These are phyloP conservation scores for Neopipo cinnamomea DNA, from an alignment of 2,113 vertebrate species.

Conservation along the genomic window DNA sequence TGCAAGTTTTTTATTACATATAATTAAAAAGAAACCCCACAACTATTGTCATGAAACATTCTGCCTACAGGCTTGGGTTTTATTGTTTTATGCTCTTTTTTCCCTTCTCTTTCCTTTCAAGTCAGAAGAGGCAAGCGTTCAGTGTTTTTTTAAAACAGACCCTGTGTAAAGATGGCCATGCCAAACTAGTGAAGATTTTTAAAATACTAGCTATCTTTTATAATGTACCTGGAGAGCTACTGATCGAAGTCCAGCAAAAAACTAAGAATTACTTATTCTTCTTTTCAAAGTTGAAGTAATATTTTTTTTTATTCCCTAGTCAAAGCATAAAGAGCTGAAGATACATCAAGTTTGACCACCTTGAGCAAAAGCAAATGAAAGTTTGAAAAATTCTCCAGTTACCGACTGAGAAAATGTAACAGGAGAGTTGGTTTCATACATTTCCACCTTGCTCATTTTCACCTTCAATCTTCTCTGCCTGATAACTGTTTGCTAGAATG, in stretches of 20 bases:
- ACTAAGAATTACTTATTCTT: neutral
- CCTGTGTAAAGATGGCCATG: neutral
- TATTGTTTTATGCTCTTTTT: neutral
- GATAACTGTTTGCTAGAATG: neutral
- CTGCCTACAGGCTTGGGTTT: neutral
- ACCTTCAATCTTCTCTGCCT: neutral
- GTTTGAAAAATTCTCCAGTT: neutral
- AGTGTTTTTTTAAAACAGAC: neutral
- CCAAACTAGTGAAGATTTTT: neutral
- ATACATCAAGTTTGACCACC: neutral
- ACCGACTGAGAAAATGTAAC: neutral
- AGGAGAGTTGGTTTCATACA: neutral
- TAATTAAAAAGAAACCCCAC: constrained; percentile 25
- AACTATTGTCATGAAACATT: constrained; percentile 5
- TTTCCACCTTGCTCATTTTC: neutral
- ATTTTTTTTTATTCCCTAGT: neutral
- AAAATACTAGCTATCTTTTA: neutral
- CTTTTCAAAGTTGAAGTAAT: neutral
- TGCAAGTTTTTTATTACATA: constrained; percentile 12
- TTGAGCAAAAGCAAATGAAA: neutral
- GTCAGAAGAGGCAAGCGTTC: neutral
- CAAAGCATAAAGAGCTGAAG: neutral
- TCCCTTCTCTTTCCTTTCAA: neutral
- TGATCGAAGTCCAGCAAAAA: neutral
- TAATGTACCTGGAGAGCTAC: neutral